Percentiles rank a stretch among this genome's conserved stretches.
These are phyloP conservation scores for Sebastes goodei DNA, from an alignment of 2,797 vertebrate species.

Conservation along the genomic window DNA sequence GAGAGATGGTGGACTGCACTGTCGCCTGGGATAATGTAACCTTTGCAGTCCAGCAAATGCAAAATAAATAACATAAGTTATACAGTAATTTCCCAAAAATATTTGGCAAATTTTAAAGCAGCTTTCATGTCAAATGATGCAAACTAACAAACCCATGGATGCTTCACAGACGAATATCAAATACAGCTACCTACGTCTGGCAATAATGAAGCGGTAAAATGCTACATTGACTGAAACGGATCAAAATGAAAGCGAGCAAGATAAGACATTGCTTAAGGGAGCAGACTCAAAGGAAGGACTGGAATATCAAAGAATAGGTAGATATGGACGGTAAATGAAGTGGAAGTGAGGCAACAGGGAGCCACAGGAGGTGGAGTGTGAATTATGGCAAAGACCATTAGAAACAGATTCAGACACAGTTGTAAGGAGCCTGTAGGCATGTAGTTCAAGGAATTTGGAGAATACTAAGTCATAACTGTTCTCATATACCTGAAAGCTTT, in stretches of 20 bases:
- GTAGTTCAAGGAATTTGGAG: conserved; percentile 36
- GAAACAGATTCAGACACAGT: conserved; percentile 48
- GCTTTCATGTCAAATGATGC: neutral
- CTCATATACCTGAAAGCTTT: conserved; percentile 5
- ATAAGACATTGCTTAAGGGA: conserved; percentile 28
- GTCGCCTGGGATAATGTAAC: neutral
- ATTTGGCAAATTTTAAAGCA: neutral
- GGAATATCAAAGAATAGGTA: conserved; percentile 41
- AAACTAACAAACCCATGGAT: neutral
- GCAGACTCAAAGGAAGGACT: conserved; percentile 8
- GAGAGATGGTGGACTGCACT: neutral
- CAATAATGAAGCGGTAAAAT: conserved; percentile 18
- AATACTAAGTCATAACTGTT: conserved; percentile 26
- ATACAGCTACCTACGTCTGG: neutral
- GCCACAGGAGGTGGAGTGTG: conserved; percentile 38
- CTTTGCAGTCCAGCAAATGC: neutral
- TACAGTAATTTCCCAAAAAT: neutral
- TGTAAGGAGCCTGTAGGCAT: conserved; percentile 31
- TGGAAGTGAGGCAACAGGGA: conserved; percentile 39
- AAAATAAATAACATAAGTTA: rapidly evolving
- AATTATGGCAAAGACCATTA: conserved; percentile 50
- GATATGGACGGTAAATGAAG: conserved; percentile 47
- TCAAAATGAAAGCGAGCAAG: conserved; percentile 10
- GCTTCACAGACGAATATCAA: neutral
- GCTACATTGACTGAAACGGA: neutral